phyloP scores from a whole-genome alignment of 2,113 vertebrate genomes.

The Candoia aspera region DNA sequence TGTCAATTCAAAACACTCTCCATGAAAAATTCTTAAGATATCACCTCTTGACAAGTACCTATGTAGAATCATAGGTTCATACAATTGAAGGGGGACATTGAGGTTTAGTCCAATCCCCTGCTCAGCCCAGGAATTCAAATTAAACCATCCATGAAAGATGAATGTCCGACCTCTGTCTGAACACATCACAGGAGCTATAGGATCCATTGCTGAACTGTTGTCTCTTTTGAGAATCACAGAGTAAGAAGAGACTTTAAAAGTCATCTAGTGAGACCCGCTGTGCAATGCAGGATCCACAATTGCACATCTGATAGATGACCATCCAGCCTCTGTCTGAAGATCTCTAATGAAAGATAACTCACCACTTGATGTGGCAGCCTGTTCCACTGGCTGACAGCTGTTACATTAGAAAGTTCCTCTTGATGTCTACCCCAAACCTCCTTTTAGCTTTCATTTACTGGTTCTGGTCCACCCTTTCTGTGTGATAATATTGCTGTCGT shows the following conservation, averaged over 20 bases:
- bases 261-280: neutral
- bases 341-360: neutral
- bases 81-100: neutral
- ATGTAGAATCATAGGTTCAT: neutral
- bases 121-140: neutral
- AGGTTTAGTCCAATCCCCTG: neutral
- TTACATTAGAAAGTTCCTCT: neutral
- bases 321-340: neutral
- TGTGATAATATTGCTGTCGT: neutral
- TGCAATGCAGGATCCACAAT: neutral
- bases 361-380: neutral
- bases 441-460: neutral
- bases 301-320: neutral
- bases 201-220: neutral
- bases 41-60: neutral
- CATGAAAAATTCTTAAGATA: neutral
- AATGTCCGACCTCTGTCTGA: neutral
- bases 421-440: neutral
- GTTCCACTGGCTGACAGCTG: neutral
- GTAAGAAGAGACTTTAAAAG: neutral
- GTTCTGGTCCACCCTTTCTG: neutral
- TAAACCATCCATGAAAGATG: neutral
- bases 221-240: neutral
- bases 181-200: neutral
- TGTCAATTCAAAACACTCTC: neutral